These are phyloP conservation scores for Dendroctonus ponderosae DNA, from an alignment of 1,140 invertebrate species.

Conservation along the genomic window DNA sequence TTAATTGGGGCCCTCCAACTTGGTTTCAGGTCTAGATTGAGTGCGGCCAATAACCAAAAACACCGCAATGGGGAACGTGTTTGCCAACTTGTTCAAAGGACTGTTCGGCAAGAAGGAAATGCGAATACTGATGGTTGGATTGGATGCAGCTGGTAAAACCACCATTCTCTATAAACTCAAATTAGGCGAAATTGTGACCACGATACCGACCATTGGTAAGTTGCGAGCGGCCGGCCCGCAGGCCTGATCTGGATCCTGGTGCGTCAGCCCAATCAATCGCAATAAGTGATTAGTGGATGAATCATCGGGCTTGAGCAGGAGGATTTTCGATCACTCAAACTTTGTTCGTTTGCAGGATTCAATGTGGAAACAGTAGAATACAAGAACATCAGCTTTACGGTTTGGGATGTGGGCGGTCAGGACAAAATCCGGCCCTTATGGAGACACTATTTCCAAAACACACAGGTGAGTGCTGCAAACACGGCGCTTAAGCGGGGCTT, in stretches of 20 bases:
- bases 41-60: not conserved
- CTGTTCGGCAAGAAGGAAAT: slow-evolving; percentile 98
- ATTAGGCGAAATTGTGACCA: slow-evolving; percentile 99
- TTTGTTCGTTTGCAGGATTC: slow-evolving; percentile 66
- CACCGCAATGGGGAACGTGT: slow-evolving; percentile 75
- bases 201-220: slow-evolving; percentile 98
- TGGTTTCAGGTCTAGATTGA: not conserved
- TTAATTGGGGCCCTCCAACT: too few relatives aligned
- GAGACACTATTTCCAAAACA: slow-evolving; percentile 81
- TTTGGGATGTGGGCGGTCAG: slow-evolving; percentile 91
- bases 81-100: slow-evolving; percentile 88
- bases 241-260: too few relatives aligned
- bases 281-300: too few relatives aligned
- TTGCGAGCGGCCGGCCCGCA: slow-evolving; percentile 24
- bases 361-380: slow-evolving; percentile 96
- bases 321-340: not conserved
- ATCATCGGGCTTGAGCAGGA: too few relatives aligned
- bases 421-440: slow-evolving; percentile 88
- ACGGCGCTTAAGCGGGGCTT: too few relatives aligned
- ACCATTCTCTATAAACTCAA: slow-evolving; percentile 99
- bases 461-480: slow-evolving; percentile 57
- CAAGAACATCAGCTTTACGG: slow-evolving; percentile 93
- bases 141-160: slow-evolving; percentile 99
- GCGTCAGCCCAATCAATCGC: too few relatives aligned
- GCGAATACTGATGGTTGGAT: slow-evolving; percentile 97